A percentile compares a stretch with the other conserved stretches of the same genome.
Conservation (phyloP, 2,797 vertebrate genomes). For the Gymnothorax reevesii region DNA sequence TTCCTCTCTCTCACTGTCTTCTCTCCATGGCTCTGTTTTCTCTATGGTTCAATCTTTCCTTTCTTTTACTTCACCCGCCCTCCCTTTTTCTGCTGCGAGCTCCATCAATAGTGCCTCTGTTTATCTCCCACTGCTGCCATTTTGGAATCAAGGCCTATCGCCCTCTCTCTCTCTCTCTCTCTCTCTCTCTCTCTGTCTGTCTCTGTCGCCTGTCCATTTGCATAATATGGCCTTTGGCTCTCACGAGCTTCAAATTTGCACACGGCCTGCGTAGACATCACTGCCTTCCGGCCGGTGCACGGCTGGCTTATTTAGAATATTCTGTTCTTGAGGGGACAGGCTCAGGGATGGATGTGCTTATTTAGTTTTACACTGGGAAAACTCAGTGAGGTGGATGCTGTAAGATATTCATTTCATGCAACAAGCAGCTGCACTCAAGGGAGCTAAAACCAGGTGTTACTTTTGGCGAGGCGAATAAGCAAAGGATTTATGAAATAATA, state of each 20-base stretch:
- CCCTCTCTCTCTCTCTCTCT: neutral
- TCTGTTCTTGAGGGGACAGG: neutral
- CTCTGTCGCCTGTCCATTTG: neutral
- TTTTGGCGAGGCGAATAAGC: neutral
- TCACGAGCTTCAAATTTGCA: neutral
- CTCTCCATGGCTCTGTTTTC: neutral
- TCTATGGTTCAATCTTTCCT: neutral
- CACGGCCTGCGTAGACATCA: neutral
- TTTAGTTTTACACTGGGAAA: neutral
- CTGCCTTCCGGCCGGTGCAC: neutral
- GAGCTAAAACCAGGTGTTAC: neutral
- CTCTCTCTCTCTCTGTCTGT: neutral
- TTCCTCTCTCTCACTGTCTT: neutral
- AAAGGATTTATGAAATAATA: neutral
- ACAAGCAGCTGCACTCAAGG: neutral
- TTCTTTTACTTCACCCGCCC: neutral
- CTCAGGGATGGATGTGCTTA: neutral
- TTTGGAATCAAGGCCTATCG: neutral
- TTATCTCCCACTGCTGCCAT: neutral
- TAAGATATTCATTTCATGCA: neutral
- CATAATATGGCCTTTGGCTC: conserved; percentile 25
- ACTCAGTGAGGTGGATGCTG: neutral
- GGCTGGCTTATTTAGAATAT: neutral
- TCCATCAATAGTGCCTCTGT: conserved; percentile 5
- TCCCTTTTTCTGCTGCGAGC: neutral